phyloP scores from a whole-genome alignment of 2,888 invertebrate genomes.

The Leucophora obtusa region DNA sequence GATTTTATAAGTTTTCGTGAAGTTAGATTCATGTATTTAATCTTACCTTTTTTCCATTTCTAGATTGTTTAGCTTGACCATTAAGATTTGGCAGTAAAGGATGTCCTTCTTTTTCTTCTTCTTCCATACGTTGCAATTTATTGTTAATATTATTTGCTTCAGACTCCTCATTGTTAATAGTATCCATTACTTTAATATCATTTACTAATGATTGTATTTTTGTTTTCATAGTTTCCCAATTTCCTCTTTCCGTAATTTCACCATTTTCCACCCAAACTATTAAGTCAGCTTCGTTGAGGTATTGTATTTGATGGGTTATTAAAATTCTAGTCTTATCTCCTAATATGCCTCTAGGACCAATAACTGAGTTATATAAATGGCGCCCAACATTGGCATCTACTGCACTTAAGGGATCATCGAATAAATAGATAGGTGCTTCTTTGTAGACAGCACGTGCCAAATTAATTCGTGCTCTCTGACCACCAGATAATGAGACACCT shows the following conservation, averaged over 20 bases:
- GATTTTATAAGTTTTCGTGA: too few relatives aligned
- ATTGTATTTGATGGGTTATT: conserved; percentile 90
- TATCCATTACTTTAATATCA: background rate
- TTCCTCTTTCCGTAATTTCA: conserved; percentile 77
- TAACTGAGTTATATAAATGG: conserved; percentile 86
- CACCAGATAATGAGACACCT: conserved; percentile 86
- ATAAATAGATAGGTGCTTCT: conserved; percentile 85
- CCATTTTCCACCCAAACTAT: conserved; percentile 83
- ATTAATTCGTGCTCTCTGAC: conserved; percentile 86
- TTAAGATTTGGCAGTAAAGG: conserved; percentile 35
- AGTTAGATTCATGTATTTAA: background rate
- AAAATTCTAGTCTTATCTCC: conserved; percentile 84
- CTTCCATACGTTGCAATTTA: conserved; percentile 51
- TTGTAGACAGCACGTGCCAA: conserved; percentile 86
- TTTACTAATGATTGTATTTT: background rate
- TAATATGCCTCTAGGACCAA: conserved; percentile 79
- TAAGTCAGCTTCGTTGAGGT: conserved; percentile 82
- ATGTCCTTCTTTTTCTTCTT: conserved; percentile 67
- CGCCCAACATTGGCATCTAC: conserved; percentile 88
- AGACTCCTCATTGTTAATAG: background rate
- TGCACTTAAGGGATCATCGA: conserved; percentile 90
- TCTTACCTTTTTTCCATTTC: conserved; percentile 16
- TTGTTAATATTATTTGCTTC: conserved; percentile 49
- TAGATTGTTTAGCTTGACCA: background rate
- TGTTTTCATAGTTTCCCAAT: conserved; percentile 78